Evolutionary conservation across 2,113 vertebrate genomes (phyloP), one percentile per base, ranked within the genome.

Genomic region (Choloepus hoffmanni): DNA sequence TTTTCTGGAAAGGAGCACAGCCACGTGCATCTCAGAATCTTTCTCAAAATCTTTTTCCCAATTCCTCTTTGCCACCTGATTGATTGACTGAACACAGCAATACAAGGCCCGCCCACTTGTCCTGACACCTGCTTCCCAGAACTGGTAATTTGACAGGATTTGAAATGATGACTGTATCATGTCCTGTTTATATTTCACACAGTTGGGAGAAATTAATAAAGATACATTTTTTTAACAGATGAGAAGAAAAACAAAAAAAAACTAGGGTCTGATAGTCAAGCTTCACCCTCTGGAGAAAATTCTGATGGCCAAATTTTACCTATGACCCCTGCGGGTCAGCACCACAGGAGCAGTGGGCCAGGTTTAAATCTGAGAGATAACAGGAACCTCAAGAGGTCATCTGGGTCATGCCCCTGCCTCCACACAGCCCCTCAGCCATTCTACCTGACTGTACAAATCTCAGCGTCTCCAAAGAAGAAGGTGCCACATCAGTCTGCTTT

Each of bases 401-500:
- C 67, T 70, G 45, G 67, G 36, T 26, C 48, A 86, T 70, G 68
- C 67, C 48, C 53, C 67, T 86, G 84, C 36, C 33, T 86, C 48
- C 26, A 28, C 65, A 2, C 15, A 14, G 26, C 26, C 65, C 30
- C 81, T 48, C 58, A 19, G 90, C 26, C 40, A 5, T 24, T 16
- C 68, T 1, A 3, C 77, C n/a, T 2, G 50, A 6, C 0, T 50
- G 11, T 23, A 33, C 78, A 9, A 84, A 70, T 33, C 40, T 50
- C 15, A 23, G 24, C 1, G 26, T 48, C n/a, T 45, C 65, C 67
- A 23, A 1, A 33, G 33, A 85, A 15, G 5, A 36, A 81, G 43
- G 4, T 40, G n/a, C 43, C 19, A 0, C 60, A 15, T 50, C 23
- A 0, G 1, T 13, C 33, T 33, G 1, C 11, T 2, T 1, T 23